A percentile compares a stretch with the other conserved stretches of the same genome.
Evolutionary conservation across 2,888 invertebrate species (phyloP).

Genomic region (Plagiodera versicolora): DNA sequence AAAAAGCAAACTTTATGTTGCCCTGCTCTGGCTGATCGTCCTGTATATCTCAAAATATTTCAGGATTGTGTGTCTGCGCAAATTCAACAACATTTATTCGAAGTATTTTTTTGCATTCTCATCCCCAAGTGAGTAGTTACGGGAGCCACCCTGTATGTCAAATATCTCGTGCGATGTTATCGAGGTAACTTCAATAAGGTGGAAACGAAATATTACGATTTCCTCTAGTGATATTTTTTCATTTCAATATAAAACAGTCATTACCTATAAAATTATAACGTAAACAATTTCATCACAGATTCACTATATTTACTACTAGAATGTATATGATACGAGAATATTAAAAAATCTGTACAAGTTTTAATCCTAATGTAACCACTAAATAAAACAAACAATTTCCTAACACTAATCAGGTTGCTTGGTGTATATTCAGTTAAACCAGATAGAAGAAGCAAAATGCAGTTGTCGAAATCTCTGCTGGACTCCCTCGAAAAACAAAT

Average conservation of each 20-base stretch:
- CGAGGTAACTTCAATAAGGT: conserved; percentile 7
- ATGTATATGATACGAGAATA: conserved; percentile 44
- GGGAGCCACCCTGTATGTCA: conserved; percentile 17
- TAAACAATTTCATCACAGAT: conserved; percentile 45
- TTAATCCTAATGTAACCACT: conserved; percentile 36
- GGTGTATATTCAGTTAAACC: conserved; percentile 7
- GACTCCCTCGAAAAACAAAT: too few species aligned
- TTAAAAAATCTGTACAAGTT: conserved; percentile 46
- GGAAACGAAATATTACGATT: not conserved
- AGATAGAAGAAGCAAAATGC: not conserved
- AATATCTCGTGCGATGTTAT: conserved; percentile 7
- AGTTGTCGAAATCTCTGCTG: too few species aligned
- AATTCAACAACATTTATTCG: too few species aligned
- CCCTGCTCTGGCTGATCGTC: too few species aligned
- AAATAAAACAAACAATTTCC: conserved; percentile 35
- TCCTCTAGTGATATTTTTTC: conserved; percentile 2
- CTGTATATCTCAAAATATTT: too few species aligned
- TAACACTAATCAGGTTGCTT: conserved; percentile 31
- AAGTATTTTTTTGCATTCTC: too few species aligned
- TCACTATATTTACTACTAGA: conserved; percentile 41
- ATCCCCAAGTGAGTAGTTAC: too few species aligned
- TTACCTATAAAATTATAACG: conserved; percentile 32
- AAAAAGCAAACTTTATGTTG: too few species aligned
- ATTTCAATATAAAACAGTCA: conserved; percentile 21
- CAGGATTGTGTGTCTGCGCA: too few species aligned